phyloP scores from a whole-genome alignment of 30 jellyfish, hydroid and myxozoan genomes.

The Hydra vulgaris region DNA sequence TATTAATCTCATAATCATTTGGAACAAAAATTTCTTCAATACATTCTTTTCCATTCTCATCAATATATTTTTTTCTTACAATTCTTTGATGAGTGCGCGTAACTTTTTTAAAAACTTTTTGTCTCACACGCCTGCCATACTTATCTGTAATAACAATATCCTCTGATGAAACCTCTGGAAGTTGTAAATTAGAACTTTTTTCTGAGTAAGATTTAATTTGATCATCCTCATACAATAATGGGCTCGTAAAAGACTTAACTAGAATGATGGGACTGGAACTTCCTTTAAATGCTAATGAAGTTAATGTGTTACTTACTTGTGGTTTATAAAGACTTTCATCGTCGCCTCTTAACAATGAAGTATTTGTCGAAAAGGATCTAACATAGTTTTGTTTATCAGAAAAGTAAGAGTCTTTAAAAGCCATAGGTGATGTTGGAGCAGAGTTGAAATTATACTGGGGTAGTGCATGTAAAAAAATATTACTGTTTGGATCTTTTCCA shows the following conservation, averaged over 20 bases:
- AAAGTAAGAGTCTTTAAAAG: neutral
- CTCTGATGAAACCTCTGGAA: conserved; percentile 13
- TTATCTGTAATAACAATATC: conserved; percentile 26
- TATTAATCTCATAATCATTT: conserved; percentile 18
- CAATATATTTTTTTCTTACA: conserved; percentile 45
- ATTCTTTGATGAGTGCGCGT: conserved; percentile 64
- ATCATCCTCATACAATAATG: neutral
- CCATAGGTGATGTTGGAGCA: neutral
- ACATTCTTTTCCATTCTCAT: conserved; percentile 61
- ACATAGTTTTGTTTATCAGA: neutral
- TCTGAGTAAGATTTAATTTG: neutral
- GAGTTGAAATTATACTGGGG: neutral
- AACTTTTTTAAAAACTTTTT: conserved; percentile 23
- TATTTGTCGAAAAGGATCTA: neutral
- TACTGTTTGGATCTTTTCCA: too few relatives aligned
- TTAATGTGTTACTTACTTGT: neutral
- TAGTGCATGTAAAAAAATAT: neutral
- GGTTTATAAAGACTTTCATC: neutral
- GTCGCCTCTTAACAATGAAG: neutral
- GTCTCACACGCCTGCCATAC: conserved; percentile 20
- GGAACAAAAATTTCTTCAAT: conserved; percentile 53
- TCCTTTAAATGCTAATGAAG: neutral
- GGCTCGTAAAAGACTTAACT: neutral
- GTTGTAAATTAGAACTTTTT: neutral
- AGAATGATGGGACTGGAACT: neutral